Percentiles rank a stretch among this genome's conserved stretches.
Conservation (phyloP, 2,888 invertebrate genomes). For the Diarsia dahlii region DNA sequence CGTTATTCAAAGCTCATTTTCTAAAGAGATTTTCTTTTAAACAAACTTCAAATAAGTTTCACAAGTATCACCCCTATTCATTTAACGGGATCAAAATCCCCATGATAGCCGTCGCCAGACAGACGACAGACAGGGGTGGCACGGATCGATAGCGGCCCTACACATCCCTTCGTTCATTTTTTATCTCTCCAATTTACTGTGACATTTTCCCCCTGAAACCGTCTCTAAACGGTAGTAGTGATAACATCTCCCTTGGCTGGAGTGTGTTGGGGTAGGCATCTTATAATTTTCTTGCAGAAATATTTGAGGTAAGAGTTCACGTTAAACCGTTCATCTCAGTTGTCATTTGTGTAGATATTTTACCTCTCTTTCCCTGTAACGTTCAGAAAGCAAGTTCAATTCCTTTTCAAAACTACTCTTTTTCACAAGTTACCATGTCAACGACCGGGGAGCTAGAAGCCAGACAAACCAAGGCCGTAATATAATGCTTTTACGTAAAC, state of each 20-base stretch:
- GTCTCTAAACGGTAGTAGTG: slow-evolving; percentile 6
- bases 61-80: background rate
- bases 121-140: slow-evolving; percentile 46
- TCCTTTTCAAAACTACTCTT: background rate
- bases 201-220: slow-evolving; percentile 15
- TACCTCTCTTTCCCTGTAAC: too few relatives aligned
- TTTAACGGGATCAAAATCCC: background rate
- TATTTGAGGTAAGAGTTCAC: background rate
- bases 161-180: slow-evolving; percentile 31
- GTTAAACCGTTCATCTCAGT: too few relatives aligned
- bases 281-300: background rate
- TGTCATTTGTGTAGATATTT: too few relatives aligned
- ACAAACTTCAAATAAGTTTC: background rate
- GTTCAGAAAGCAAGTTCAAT: too few relatives aligned
- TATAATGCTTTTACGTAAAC: slow-evolving; percentile 61
- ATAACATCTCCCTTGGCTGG: slow-evolving; percentile 21
- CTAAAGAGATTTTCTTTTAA: background rate
- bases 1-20: too few relatives aligned
- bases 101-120: slow-evolving; percentile 26
- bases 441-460: slow-evolving; percentile 41
- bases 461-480: slow-evolving; percentile 55
- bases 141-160: slow-evolving; percentile 35
- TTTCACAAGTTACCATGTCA: background rate
- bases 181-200: slow-evolving; percentile 13
- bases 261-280: slow-evolving; percentile 25